Evolutionary conservation across 2,888 invertebrate genomes (phyloP).

Genomic region (Scelioninae gen. 1): DNA sequence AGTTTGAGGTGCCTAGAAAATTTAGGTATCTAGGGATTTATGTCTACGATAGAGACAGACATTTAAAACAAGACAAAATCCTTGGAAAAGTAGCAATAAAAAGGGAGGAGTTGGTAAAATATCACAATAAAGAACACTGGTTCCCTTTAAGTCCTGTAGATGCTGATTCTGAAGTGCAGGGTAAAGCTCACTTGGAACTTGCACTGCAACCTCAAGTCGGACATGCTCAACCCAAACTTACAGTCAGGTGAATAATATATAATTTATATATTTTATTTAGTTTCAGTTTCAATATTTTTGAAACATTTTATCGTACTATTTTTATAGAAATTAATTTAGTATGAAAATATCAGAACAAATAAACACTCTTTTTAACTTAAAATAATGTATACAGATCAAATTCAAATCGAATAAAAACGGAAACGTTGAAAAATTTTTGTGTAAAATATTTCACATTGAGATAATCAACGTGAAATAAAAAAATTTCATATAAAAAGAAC

Average conservation of each 20-base stretch:
- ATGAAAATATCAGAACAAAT: no score
- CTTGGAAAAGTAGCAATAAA: slow-evolving; percentile 94
- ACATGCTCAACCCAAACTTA: slow-evolving; percentile 83
- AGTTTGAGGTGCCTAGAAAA: slow-evolving; percentile 95
- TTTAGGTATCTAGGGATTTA: slow-evolving; percentile 95
- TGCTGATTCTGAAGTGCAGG: slow-evolving; percentile 95
- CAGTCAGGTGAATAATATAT: slow-evolving; percentile 82
- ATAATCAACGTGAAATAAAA: not conserved
- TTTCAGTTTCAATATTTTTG: not conserved
- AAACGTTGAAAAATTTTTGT: no score
- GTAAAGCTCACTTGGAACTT: slow-evolving; percentile 94
- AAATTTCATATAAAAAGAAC: not conserved
- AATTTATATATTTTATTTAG: not conserved
- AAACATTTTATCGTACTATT: not conserved
- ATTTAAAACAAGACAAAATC: slow-evolving; percentile 93
- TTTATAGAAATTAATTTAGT: no score
- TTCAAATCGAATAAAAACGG: no score
- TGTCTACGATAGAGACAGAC: slow-evolving; percentile 93
- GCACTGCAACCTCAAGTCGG: slow-evolving; percentile 84
- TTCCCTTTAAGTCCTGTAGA: slow-evolving; percentile 93
- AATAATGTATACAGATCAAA: no score
- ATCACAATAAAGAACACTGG: slow-evolving; percentile 97
- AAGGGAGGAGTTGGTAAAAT: slow-evolving; percentile 93
- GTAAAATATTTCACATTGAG: no score
- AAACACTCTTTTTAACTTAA: no score